These are phyloP conservation scores for Tenrec ecaudatus DNA, from an alignment of 2,113 vertebrate genomes.

Conservation along the genomic window DNA sequence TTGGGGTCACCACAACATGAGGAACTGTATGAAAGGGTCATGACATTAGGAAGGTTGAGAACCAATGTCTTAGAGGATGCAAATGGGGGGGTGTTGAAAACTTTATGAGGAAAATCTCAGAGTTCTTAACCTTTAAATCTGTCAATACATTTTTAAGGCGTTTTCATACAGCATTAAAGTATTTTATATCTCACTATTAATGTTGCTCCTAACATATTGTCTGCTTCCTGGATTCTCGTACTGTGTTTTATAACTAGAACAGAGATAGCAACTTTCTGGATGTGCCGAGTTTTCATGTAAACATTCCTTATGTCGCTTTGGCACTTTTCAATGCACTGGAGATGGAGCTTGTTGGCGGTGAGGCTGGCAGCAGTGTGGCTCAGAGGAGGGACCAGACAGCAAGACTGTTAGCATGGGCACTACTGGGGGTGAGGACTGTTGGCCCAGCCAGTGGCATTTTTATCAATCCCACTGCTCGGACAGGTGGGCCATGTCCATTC, in stretches of 20 bases:
- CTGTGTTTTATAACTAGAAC: neutral
- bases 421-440: neutral
- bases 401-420: neutral
- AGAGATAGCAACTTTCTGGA: neutral
- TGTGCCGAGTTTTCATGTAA: neutral
- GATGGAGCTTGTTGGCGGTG: neutral
- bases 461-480: neutral
- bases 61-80: neutral
- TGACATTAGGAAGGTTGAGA: too few species aligned
- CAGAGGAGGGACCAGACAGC: neutral
- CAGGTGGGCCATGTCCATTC: neutral
- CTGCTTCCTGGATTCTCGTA: neutral
- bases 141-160: neutral
- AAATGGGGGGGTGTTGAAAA: neutral
- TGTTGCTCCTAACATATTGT: neutral
- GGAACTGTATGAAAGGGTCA: too few species aligned
- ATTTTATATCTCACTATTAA: neutral
- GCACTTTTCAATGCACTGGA: neutral
- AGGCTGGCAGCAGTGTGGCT: neutral
- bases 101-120: neutral
- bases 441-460: accelerated
- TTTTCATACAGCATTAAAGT: neutral
- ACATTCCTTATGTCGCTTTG: neutral
- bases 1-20: too few species aligned
- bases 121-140: neutral